phyloP scores from a whole-genome alignment of 2,113 vertebrate species.

The Ictalurus punctatus region DNA sequence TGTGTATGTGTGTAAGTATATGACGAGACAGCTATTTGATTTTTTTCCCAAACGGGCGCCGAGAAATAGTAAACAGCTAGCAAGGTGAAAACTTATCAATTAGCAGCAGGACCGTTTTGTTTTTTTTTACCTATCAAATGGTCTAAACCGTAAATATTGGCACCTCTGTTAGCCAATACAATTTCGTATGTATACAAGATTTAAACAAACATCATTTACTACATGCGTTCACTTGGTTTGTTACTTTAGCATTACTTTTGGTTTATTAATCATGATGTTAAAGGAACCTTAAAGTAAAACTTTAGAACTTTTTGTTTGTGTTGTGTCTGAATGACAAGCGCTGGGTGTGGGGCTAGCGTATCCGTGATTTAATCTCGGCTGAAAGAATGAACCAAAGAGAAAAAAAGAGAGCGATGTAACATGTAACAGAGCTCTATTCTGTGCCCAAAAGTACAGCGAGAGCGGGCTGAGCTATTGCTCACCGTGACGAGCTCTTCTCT shows the following conservation, averaged over 20 bases:
- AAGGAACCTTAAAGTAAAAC: not conserved
- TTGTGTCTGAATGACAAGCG: conserved; percentile 13
- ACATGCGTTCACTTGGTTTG: not conserved
- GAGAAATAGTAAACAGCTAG: not conserved
- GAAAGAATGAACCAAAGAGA: conserved; percentile 22
- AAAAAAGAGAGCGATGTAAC: conserved; percentile 6
- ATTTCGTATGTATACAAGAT: not conserved
- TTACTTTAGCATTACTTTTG: not conserved
- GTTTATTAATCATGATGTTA: not conserved
- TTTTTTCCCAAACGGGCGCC: not conserved
- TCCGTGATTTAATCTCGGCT: conserved; percentile 40
- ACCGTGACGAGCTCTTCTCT: conserved; percentile 19
- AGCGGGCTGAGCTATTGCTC: conserved; percentile 32
- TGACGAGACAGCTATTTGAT: not conserved
- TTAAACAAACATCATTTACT: not conserved
- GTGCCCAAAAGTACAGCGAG: conserved; percentile 5
- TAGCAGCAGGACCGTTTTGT: not conserved
- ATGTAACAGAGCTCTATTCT: conserved; percentile 33
- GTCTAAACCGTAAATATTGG: not conserved
- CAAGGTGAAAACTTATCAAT: not conserved
- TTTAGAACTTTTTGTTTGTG: conserved; percentile 9
- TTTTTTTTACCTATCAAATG: not conserved
- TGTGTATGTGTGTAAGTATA: too few species aligned
- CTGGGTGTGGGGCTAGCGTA: conserved; percentile 16
- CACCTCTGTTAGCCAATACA: not conserved